phyloP scores from a whole-genome alignment of 2,888 invertebrate species.

The Diarsia mendica region DNA sequence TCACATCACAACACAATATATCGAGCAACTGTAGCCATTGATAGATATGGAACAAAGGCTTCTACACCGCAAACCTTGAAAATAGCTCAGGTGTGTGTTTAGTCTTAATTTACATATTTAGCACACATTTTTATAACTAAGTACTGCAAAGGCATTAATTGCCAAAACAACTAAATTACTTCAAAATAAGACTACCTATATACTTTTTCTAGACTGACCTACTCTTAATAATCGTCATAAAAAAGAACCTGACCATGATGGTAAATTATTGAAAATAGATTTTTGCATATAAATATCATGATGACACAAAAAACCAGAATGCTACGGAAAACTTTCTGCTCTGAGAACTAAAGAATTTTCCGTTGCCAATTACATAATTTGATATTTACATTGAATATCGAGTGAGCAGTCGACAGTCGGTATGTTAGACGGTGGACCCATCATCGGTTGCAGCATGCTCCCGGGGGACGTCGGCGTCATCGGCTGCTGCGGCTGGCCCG shows the following conservation, averaged over 20 bases:
- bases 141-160: slow-evolving; percentile 29
- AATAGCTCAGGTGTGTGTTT: slow-evolving; percentile 42
- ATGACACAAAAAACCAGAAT: background rate
- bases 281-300: background rate
- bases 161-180: slow-evolving; percentile 22
- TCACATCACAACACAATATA: slow-evolving; percentile 16
- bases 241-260: background rate
- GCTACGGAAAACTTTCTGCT: slow-evolving; percentile 27
- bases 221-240: slow-evolving; percentile 17
- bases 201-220: slow-evolving; percentile 2
- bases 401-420: slow-evolving; percentile 85
- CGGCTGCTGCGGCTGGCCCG: slow-evolving; percentile 81
- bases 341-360: slow-evolving; percentile 20
- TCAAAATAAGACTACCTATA: background rate
- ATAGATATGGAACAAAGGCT: slow-evolving; percentile 45
- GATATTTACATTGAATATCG: slow-evolving; percentile 88
- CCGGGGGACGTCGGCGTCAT: slow-evolving; percentile 76
- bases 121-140: slow-evolving; percentile 35
- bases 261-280: slow-evolving; percentile 5
- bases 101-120: slow-evolving; percentile 53
- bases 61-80: slow-evolving; percentile 53
- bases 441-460: slow-evolving; percentile 68
- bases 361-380: slow-evolving; percentile 32
- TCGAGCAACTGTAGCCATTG: slow-evolving; percentile 23
- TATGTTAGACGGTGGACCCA: slow-evolving; percentile 76